A percentile compares a stretch with the other conserved stretches of the same genome.
Conservation (phyloP, 2,797 vertebrate genomes). For the Acanthurus lineatus region DNA sequence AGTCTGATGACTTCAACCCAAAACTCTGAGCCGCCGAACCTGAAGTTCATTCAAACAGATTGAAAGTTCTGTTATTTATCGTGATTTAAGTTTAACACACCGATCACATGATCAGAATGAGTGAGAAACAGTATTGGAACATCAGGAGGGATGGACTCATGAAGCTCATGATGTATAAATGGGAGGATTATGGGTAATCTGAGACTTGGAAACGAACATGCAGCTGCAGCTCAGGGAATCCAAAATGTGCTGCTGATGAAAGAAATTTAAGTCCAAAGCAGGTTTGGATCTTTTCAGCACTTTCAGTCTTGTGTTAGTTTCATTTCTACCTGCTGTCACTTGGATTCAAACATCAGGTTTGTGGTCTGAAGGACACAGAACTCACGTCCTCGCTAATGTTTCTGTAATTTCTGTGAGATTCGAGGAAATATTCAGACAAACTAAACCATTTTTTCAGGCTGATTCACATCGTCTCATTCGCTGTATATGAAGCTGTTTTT, state of each 20-base stretch:
- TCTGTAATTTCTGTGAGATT: too few species aligned
- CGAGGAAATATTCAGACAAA: too few species aligned
- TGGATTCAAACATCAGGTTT: not conserved
- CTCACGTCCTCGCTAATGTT: too few species aligned
- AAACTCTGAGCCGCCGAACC: too few species aligned
- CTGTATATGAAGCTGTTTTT: too few species aligned
- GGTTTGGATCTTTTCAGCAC: not conserved
- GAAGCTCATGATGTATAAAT: not conserved
- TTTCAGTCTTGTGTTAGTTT: not conserved
- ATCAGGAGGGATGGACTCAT: not conserved
- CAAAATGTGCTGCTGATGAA: not conserved
- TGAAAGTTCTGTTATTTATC: not conserved
- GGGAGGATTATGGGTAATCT: slow-evolving; percentile 23
- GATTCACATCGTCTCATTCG: too few species aligned
- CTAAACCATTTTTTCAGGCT: too few species aligned
- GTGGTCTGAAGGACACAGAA: too few species aligned
- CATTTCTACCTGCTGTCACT: not conserved
- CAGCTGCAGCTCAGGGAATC: too few species aligned
- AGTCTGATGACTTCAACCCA: too few species aligned
- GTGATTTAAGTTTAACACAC: not conserved
- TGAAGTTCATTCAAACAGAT: not conserved
- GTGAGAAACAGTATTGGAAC: not conserved
- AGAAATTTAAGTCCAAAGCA: not conserved
- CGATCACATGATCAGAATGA: not conserved
- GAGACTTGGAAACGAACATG: too few species aligned